A percentile compares a stretch with the other conserved stretches of the same genome.
phyloP scores from a whole-genome alignment of 1,140 invertebrate species.

The Stratiolaelaps scimitus region DNA sequence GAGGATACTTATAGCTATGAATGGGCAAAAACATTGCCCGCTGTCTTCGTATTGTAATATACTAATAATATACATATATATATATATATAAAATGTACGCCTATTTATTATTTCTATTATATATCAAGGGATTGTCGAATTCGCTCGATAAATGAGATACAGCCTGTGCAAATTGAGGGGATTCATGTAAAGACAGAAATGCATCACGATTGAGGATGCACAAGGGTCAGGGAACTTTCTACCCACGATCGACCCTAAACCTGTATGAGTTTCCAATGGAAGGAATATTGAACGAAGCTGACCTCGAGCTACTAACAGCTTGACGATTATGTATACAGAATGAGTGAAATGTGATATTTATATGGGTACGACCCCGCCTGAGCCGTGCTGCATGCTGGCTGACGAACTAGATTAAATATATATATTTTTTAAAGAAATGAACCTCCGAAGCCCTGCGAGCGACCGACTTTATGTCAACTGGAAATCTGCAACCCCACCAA shows the following conservation, averaged over 20 bases:
- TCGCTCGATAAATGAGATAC: no score
- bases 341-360: constrained; percentile 22
- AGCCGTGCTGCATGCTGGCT: no score
- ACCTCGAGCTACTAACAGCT: neutral
- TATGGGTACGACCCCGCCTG: no score
- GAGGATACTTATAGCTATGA: neutral
- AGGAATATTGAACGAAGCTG: neutral
- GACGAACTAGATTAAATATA: no score
- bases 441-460: no score
- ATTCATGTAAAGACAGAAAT: neutral
- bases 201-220: neutral
- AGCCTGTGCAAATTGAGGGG: neutral
- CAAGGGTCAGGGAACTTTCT: neutral
- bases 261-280: neutral
- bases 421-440: no score
- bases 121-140: no score
- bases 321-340: neutral
- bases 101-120: no score
- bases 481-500: no score
- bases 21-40: neutral
- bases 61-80: no score
- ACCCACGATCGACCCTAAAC: neutral
- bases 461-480: no score
- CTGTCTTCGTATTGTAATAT: neutral
- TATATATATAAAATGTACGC: no score